phyloP scores from a whole-genome alignment of 2,113 vertebrate genomes.

The Centrocercus urophasianus region DNA sequence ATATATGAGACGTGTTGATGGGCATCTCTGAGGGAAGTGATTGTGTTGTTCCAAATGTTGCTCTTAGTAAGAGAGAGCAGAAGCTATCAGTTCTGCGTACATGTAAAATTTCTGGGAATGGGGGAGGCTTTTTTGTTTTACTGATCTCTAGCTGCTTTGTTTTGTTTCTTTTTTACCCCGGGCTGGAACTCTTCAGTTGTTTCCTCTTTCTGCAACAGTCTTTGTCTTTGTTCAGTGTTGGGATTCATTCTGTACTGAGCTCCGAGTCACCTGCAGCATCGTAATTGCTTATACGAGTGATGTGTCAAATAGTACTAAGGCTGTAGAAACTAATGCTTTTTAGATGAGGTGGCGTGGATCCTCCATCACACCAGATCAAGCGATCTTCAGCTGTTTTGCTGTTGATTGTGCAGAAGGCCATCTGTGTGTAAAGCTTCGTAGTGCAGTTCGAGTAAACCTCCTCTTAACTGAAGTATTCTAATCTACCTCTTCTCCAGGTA shows the following conservation, averaged over 20 bases:
- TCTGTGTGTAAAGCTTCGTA: background rate
- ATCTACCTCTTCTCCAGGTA: constrained; percentile 83
- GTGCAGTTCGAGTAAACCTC: background rate
- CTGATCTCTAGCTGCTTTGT: background rate
- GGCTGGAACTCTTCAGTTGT: background rate
- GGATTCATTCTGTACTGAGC: background rate
- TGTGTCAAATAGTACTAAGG: background rate
- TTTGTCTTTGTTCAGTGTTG: background rate
- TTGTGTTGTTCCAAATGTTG: background rate
- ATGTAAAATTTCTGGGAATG: background rate
- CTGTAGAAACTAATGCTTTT: background rate
- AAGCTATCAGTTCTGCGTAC: background rate
- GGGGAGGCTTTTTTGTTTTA: background rate
- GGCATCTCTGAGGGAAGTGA: background rate
- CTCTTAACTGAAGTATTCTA: background rate
- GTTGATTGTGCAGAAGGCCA: background rate
- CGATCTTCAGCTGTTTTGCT: background rate
- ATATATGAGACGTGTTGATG: background rate
- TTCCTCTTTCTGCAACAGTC: background rate
- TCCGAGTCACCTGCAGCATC: background rate
- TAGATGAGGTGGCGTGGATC: background rate
- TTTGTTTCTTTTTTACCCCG: background rate
- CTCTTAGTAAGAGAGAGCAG: background rate
- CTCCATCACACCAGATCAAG: background rate
- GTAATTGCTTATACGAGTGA: background rate